phyloP scores from a whole-genome alignment of 2,113 vertebrate species.

The Pardalotus punctatus region DNA sequence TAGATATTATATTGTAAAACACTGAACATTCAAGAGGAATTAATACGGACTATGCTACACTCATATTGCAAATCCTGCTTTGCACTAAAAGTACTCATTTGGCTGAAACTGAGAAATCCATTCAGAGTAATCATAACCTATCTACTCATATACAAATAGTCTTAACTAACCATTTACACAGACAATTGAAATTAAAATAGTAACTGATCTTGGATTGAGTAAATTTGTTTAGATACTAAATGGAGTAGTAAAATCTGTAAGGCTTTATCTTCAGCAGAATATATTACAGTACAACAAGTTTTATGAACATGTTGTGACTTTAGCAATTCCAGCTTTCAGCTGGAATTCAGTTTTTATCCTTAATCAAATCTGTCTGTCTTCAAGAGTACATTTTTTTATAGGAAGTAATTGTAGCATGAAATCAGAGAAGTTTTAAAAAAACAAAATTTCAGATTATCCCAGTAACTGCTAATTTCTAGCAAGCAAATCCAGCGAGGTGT shows the following conservation, averaged over 20 bases:
- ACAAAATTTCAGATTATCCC: background rate
- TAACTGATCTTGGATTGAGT: background rate
- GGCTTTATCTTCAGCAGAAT: constrained; percentile 16
- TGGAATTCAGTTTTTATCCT: constrained; percentile 29
- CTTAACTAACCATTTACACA: constrained; percentile 44
- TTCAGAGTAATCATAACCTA: constrained; percentile 56
- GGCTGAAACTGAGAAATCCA: constrained; percentile 73
- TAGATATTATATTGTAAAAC: background rate
- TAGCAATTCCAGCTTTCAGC: constrained; percentile 33
- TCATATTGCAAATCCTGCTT: constrained; percentile 46
- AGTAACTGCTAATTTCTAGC: background rate
- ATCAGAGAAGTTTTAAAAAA: background rate
- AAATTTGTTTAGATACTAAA: constrained; percentile 47
- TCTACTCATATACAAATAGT: constrained; percentile 40
- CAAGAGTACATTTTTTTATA: background rate
- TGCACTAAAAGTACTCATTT: constrained; percentile 51
- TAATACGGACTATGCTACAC: constrained; percentile 2
- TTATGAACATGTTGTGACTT: constrained; percentile 59
- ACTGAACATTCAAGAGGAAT: background rate
- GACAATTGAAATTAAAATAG: constrained; percentile 47
- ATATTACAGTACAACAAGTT: background rate
- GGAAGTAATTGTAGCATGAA: constrained; percentile 29
- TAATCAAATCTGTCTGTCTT: constrained; percentile 47
- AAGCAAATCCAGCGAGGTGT: constrained; percentile 26
- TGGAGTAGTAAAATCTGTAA: background rate